These are phyloP conservation scores for Papilio protenor DNA, from an alignment of 2,888 invertebrate species.

Conservation along the genomic window DNA sequence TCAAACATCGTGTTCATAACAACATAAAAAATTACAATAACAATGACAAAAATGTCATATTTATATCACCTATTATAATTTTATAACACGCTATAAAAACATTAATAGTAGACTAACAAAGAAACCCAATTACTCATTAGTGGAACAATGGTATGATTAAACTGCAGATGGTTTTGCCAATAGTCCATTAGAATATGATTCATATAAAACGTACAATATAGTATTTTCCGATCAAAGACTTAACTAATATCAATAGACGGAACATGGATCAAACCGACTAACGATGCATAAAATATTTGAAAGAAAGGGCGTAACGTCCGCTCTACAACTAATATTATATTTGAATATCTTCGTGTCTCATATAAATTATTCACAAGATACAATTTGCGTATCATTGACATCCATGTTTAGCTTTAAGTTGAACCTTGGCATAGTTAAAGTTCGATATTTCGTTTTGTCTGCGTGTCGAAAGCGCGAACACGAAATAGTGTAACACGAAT, in stretches of 20 bases:
- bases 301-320: background rate
- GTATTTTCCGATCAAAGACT: background rate
- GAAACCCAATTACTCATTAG: conserved; percentile 12
- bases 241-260: background rate
- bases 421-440: conserved; percentile 26
- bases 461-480: background rate
- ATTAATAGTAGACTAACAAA: background rate
- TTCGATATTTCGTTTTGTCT: conserved; percentile 16
- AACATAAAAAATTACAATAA: background rate
- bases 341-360: background rate
- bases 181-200: conserved; percentile 9
- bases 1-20: background rate
- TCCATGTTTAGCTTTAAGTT: conserved; percentile 2
- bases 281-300: background rate
- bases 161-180: conserved; percentile 29
- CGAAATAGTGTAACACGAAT: background rate
- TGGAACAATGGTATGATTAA: conserved; percentile 19
- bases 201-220: conserved; percentile 10
- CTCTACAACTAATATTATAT: background rate
- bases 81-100: background rate
- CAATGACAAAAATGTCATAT: background rate
- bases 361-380: background rate
- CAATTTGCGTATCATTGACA: background rate
- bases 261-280: background rate
- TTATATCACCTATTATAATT: background rate